phyloP scores from a whole-genome alignment of 1,140 invertebrate species.

The Drosophila burlai region DNA sequence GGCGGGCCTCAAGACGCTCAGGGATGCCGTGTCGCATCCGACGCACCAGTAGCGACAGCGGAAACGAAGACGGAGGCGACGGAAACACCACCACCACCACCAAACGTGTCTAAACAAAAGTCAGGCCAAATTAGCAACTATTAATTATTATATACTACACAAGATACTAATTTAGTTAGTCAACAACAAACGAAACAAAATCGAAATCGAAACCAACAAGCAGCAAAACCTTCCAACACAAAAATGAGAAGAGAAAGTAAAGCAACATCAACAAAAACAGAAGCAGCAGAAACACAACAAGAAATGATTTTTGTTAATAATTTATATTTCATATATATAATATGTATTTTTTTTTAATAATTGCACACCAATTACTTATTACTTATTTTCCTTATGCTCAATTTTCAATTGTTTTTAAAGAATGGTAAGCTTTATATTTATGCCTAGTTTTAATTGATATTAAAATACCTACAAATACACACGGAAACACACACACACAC shows the following conservation, averaged over 20 bases:
- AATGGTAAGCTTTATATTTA: slow-evolving; percentile 78
- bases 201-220: slow-evolving; percentile 35
- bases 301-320: slow-evolving; percentile 70
- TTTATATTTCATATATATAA: slow-evolving; percentile 57
- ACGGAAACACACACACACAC: slow-evolving; percentile 9
- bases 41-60: slow-evolving; percentile 61
- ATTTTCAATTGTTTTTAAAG: slow-evolving; percentile 63
- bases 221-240: slow-evolving; percentile 51
- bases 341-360: slow-evolving; percentile 49
- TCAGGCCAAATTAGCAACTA: slow-evolving; percentile 83
- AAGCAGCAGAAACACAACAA: slow-evolving; percentile 48
- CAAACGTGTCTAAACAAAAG: slow-evolving; percentile 82
- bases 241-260: slow-evolving; percentile 16
- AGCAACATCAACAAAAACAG: slow-evolving; percentile 13
- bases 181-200: slow-evolving; percentile 16
- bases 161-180: slow-evolving; percentile 61
- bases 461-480: slow-evolving; percentile 19
- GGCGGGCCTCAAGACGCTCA: slow-evolving; percentile 87
- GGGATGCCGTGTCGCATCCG: slow-evolving; percentile 75
- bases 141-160: slow-evolving; percentile 61
- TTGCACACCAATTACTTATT: slow-evolving; percentile 79
- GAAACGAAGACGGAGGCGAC: slow-evolving; percentile 19
- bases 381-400: slow-evolving; percentile 70
- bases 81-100: slow-evolving; percentile 34
- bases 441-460: slow-evolving; percentile 78